Conservation (phyloP, 2,113 vertebrate species). For the Oryzias celebensis region DNA sequence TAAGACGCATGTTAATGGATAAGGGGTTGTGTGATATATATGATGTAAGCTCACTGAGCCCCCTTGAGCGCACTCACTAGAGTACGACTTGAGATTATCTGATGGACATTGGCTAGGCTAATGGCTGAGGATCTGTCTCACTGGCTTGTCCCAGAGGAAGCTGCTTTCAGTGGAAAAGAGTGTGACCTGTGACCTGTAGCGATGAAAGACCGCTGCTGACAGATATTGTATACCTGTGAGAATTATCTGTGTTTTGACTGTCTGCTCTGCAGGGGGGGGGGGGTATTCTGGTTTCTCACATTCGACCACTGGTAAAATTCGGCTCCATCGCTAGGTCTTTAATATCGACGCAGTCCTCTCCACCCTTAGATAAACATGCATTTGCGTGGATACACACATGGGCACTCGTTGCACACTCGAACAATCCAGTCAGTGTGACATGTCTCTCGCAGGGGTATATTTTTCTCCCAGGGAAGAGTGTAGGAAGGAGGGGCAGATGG, state of each 20-base stretch:
- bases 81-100: slow-evolving; percentile 56
- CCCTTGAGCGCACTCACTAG: slow-evolving; percentile 27
- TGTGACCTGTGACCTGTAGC: slow-evolving; percentile 62
- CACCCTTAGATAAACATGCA: slow-evolving; percentile 56
- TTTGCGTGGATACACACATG: slow-evolving; percentile 27
- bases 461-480: slow-evolving; percentile 63
- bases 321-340: neutral
- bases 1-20: slow-evolving; percentile 60
- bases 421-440: slow-evolving; percentile 63
- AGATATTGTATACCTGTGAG: slow-evolving; percentile 79
- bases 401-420: slow-evolving; percentile 37
- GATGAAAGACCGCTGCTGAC: slow-evolving; percentile 72
- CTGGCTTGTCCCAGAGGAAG: slow-evolving; percentile 70
- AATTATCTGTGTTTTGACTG: slow-evolving; percentile 66
- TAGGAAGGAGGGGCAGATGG: slow-evolving; percentile 68
- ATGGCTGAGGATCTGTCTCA: slow-evolving; percentile 60
- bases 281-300: slow-evolving; percentile 56
- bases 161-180: slow-evolving; percentile 62
- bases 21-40: slow-evolving; percentile 33
- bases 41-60: slow-evolving; percentile 54
- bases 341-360: slow-evolving; percentile 40
- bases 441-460: slow-evolving; percentile 62
- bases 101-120: slow-evolving; percentile 54
- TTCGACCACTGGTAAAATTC: slow-evolving; percentile 27
- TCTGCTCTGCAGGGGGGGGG: slow-evolving; percentile 39